Evolutionary conservation across 2,888 invertebrate genomes (phyloP).

Genomic region (Sarcophaga caerulescens): DNA sequence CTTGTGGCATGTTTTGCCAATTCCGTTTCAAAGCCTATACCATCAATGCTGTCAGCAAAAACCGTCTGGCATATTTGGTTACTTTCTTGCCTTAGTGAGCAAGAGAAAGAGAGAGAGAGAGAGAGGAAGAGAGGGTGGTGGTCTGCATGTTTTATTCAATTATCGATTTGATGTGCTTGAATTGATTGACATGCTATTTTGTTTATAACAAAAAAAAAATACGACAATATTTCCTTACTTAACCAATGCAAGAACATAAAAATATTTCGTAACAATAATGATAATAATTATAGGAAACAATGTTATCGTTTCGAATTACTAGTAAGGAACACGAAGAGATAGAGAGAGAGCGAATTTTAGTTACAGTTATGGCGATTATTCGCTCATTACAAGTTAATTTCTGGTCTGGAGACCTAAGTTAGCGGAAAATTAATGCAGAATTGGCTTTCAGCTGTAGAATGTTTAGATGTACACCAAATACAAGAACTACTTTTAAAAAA

Average conservation of each 20-base stretch:
- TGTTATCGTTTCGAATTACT: constrained; percentile 8
- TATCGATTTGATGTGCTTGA: constrained; percentile 70
- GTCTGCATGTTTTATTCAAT: constrained; percentile 68
- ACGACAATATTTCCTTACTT: constrained; percentile 12
- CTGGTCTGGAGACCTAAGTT: background rate
- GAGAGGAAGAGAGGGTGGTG: too few relatives aligned
- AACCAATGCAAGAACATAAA: background rate
- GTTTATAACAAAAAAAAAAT: background rate
- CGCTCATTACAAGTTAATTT: background rate
- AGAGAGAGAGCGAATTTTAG: background rate
- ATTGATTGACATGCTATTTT: constrained; percentile 70
- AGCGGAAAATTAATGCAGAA: too few relatives aligned
- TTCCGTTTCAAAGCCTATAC: background rate
- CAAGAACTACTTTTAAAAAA: too few relatives aligned
- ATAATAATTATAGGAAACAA: constrained; percentile 15
- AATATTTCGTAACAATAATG: background rate
- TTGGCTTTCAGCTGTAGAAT: too few relatives aligned
- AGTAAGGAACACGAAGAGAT: background rate
- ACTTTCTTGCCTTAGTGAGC: constrained; percentile 18
- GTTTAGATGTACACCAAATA: too few relatives aligned
- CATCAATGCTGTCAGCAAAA: background rate
- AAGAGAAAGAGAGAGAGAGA: background rate
- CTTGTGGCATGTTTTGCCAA: constrained; percentile 47
- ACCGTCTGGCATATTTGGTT: background rate
- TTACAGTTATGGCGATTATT: background rate